Conservation (phyloP, 2,113 vertebrate species). For the Ginglymostoma cirratum region DNA sequence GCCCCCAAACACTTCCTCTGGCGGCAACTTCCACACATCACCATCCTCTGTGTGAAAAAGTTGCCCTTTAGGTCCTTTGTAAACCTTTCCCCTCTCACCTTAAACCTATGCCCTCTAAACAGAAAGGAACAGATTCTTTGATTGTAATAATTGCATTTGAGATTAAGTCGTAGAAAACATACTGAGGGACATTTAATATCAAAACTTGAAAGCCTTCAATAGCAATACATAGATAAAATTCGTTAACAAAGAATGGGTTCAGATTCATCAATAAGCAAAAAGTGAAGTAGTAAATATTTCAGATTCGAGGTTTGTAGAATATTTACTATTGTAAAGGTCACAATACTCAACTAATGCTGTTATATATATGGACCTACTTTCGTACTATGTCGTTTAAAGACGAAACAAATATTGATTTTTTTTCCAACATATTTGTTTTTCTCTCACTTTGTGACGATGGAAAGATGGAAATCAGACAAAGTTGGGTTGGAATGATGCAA, state of each 20-base stretch:
- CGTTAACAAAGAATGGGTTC: background rate
- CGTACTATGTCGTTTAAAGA: background rate
- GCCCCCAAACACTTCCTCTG: too few species aligned
- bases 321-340: background rate
- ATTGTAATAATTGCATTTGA: background rate
- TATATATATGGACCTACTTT: background rate
- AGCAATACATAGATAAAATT: background rate
- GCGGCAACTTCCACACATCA: too few species aligned
- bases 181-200: background rate
- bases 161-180: background rate
- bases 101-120: too few species aligned
- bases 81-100: too few species aligned
- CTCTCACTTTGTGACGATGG: background rate
- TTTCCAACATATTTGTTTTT: background rate
- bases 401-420: background rate
- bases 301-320: background rate
- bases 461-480: background rate
- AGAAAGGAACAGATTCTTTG: background rate
- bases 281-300: background rate
- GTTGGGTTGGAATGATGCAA: slow-evolving; percentile 23
- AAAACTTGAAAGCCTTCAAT: background rate
- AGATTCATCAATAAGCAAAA: background rate
- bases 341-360: background rate
- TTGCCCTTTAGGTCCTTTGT: too few species aligned
- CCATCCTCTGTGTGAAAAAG: too few species aligned